These are phyloP conservation scores for Acanthochromis polyacanthus DNA, from an alignment of 2,113 vertebrate genomes.

Conservation along the genomic window DNA sequence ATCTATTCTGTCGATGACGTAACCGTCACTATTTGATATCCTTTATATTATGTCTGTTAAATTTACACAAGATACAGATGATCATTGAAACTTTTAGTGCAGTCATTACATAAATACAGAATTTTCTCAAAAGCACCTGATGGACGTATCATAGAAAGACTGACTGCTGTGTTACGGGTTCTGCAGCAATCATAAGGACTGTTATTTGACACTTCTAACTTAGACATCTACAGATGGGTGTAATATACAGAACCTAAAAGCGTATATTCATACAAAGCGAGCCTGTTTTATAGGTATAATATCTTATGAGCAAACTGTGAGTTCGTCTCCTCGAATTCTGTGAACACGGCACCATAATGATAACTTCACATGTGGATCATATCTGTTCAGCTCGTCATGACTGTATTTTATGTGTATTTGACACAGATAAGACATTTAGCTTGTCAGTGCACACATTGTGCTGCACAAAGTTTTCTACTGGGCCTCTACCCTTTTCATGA, in stretches of 20 bases:
- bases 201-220: neutral
- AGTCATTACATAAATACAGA: neutral
- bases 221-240: neutral
- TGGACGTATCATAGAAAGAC: neutral
- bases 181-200: too few relatives aligned
- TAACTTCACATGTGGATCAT: neutral
- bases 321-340: neutral
- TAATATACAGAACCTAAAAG: neutral
- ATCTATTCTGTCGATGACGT: neutral
- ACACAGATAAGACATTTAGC: neutral
- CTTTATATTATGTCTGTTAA: neutral
- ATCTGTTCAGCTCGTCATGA: neutral
- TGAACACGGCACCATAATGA: neutral
- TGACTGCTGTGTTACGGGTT: neutral
- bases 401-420: neutral
- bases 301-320: neutral
- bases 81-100: neutral
- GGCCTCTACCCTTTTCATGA: slow-evolving; percentile 15
- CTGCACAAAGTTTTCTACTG: slow-evolving; percentile 23
- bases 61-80: neutral
- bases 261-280: neutral
- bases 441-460: neutral
- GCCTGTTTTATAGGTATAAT: neutral
- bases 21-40: neutral
- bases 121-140: neutral